Evolutionary conservation across 2,888 invertebrate species (phyloP), one percentile per base, ranked within the genome.

Genomic region (Amphipyra berbera): DNA sequence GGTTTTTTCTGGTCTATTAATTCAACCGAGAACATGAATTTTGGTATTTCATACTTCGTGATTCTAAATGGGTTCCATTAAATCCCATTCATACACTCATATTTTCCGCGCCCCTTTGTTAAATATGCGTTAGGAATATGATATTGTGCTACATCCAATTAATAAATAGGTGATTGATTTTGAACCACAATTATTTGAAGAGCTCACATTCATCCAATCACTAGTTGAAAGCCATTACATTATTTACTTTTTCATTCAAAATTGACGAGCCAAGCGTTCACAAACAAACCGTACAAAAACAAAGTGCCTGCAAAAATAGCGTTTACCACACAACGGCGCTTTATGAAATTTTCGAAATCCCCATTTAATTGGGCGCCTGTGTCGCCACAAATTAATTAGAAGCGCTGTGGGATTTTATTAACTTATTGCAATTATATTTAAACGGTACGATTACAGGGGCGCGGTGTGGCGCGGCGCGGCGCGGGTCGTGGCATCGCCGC

Each of bases 341-440:
- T 87, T 88, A 88, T 86, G 83, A 88, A 89, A 88, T 87, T 88
- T 88, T 79, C 85, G 82, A 88, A 90, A 90, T 87, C 88, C 85
- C 82, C 81, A 84, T 92, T 90, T 90, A 90, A 91, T 91, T 89
- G 88, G 87, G 84, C 88, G 86, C 84, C 86, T 84, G 89, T 86
- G 86, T 89, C 85, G 85, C 89, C 89, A 87, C 89, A 90, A 92
- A 94, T 92, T 92, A 91, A 93, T 92, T 93, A 91, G 89, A 89
- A 89, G 84, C 87, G 88, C 85, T 84, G 85, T 80, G 87, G 87
- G 87, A 88, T 90, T 91, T 91, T 90, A 92, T 92, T 90, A 92
- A 92, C 90, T 93, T 94, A 92, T 93, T 90, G 90, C 90, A 90
- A 92, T 92, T 91, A 93, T 89, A 91, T 92, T 92, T 91, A 90